phyloP scores from a whole-genome alignment of 2,888 invertebrate species.

The Pristionchus japonicus region DNA sequence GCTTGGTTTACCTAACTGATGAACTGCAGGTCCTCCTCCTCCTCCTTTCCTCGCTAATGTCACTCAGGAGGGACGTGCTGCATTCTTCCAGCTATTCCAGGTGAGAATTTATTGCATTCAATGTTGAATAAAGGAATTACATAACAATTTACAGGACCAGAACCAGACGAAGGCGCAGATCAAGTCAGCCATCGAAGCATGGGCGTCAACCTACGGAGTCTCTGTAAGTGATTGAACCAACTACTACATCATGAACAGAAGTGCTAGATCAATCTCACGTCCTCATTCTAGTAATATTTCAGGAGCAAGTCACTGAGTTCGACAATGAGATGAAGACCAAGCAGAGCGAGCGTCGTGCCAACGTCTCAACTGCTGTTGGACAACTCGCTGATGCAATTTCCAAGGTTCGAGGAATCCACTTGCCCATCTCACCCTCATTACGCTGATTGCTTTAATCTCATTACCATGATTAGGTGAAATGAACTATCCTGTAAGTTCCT shows the following conservation, averaged over 20 bases:
- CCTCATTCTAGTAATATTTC: no score
- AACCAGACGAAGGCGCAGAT: slow-evolving; percentile 22
- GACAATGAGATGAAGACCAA: not conserved
- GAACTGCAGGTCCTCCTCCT: not conserved
- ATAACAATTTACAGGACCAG: not conserved
- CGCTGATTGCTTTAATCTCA: not conserved
- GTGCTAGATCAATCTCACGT: not conserved
- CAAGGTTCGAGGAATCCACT: not conserved
- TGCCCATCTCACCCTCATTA: no score
- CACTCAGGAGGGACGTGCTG: not conserved
- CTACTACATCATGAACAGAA: not conserved
- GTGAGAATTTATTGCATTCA: not conserved
- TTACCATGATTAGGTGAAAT: not conserved
- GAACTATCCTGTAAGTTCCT: no score
- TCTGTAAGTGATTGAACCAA: not conserved
- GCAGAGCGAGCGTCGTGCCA: slow-evolving; percentile 1
- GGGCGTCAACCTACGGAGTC: not conserved
- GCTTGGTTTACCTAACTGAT: not conserved
- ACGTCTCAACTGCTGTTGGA: not conserved
- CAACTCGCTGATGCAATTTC: not conserved
- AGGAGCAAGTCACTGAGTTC: not conserved
- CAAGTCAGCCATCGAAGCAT: not conserved
- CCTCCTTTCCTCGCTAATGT: slow-evolving; percentile 30
- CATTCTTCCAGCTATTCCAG: slow-evolving; percentile 37
- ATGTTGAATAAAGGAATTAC: not conserved